Base-by-base conservation (phyloP, 2,797 vertebrate species). In the Gobionotothen gibberifrons region DNA sequence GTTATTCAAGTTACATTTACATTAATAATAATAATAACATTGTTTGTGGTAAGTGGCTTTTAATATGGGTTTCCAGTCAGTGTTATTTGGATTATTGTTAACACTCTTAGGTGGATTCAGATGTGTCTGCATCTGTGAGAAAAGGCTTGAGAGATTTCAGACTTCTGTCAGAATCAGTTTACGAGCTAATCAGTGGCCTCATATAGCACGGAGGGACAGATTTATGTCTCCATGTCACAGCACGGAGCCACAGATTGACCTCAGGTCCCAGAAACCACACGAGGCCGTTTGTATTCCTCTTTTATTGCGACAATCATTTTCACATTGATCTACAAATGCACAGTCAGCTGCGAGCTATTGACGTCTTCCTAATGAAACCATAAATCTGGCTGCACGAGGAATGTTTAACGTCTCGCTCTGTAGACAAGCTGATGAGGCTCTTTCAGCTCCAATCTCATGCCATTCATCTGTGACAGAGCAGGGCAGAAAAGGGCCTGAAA, bases 301-400 rank as follows among this genome's bases (percentile, higher is more conserved):
- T 36, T 65, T 49, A 47, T 10, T 9, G 17, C 19, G 44, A 78
- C 63, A 39, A 61, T 79, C 12, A 75, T 48, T 19, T 72, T 69
- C 56, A 72, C 48, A 64, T 80, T 13, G 2, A 74, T 77, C 62
- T 40, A 2, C 48, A 17, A 12, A 39, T 47, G 72, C 63, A 17
- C 15, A 49, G 51, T 85, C 76, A 78, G 77, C 69, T 32, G 13
- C 67, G 17, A 43, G 44, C 54, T 71, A 75, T 69, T 66, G 74
- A 81, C 40, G 44, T 65, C 26, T 26, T 58, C 43, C 32, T 75
- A 79, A 86, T 85, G 59, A 78, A 72, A 67, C 26, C 1, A 46
- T 84, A 59, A 74, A 80, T 84, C 54, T 32, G 52, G 6, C 39
- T 29, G 39, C 44, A 15, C 21, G 0, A 58, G 29, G 36, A 36